Conservation (phyloP, 2,113 vertebrate genomes). For the Acrocephalus arundinaceus region DNA sequence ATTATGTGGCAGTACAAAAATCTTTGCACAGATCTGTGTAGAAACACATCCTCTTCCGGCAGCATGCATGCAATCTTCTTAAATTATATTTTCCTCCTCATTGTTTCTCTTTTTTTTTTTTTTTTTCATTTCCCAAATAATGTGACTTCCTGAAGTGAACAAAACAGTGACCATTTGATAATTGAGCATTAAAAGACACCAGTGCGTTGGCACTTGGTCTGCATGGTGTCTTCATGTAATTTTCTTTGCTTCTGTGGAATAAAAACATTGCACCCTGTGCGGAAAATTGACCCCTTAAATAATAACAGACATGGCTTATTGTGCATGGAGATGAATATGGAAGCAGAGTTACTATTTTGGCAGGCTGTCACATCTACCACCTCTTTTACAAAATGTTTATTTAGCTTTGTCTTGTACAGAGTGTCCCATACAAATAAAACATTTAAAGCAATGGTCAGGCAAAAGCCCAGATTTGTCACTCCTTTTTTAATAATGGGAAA, state of each 20-base stretch:
- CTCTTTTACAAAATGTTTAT: background rate
- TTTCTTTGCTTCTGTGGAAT: background rate
- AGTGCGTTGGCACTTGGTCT: background rate
- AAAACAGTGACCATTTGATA: background rate
- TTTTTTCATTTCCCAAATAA: background rate
- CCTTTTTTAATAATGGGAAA: background rate
- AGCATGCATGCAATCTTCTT: background rate
- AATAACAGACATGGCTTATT: background rate
- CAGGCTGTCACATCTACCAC: background rate
- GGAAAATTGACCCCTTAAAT: background rate
- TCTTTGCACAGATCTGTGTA: background rate
- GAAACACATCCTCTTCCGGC: background rate
- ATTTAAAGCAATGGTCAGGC: background rate
- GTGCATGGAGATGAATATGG: background rate
- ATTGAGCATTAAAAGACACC: background rate
- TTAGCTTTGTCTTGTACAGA: constrained; percentile 9
- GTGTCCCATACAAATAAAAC: background rate
- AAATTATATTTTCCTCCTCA: background rate
- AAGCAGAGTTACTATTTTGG: background rate
- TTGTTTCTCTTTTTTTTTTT: background rate
- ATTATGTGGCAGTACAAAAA: background rate
- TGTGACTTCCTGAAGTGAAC: constrained; percentile 8
- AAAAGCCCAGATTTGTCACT: background rate
- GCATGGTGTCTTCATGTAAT: background rate
- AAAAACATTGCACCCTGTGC: background rate